Evolutionary conservation across 2,888 invertebrate species (phyloP).

Genomic region (Diarsia mendica): DNA sequence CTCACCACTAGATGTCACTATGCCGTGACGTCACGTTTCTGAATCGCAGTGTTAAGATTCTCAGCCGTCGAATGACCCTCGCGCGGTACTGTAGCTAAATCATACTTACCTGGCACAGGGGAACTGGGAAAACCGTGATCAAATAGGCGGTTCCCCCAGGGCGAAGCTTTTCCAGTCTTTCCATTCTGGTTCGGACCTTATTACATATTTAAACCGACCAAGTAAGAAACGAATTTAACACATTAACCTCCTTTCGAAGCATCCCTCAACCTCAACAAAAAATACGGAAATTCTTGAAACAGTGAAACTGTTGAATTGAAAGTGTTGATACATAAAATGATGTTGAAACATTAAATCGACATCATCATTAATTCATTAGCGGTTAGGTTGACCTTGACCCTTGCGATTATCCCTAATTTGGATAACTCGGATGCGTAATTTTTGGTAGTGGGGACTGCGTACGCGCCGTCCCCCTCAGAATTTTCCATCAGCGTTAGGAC

Average conservation of each 20-base stretch:
- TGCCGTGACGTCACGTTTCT: slow-evolving; percentile 78
- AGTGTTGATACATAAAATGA: no score
- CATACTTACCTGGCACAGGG: slow-evolving; percentile 70
- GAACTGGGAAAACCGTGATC: slow-evolving; percentile 71
- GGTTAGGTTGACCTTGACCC: slow-evolving; percentile 70
- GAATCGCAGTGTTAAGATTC: slow-evolving; percentile 58
- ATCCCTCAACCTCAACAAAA: no score
- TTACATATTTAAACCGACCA: no score
- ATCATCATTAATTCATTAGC: no score
- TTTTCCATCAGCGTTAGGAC: no score
- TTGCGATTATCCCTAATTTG: slow-evolving; percentile 70
- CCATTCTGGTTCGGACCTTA: no score
- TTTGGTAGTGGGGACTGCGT: slow-evolving; percentile 70
- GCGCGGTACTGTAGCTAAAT: not conserved
- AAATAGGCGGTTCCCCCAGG: slow-evolving; percentile 69
- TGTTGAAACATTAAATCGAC: no score
- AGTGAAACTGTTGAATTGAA: no score
- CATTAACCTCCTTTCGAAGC: no score
- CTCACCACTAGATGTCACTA: slow-evolving; percentile 46
- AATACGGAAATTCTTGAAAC: no score
- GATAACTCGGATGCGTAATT: slow-evolving; percentile 69
- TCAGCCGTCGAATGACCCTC: slow-evolving; percentile 40
- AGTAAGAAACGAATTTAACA: no score
- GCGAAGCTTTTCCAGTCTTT: slow-evolving; percentile 67
- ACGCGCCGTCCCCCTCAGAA: slow-evolving; percentile 56